Conservation (phyloP, 1,140 invertebrate species). For the Ericerus pela region DNA sequence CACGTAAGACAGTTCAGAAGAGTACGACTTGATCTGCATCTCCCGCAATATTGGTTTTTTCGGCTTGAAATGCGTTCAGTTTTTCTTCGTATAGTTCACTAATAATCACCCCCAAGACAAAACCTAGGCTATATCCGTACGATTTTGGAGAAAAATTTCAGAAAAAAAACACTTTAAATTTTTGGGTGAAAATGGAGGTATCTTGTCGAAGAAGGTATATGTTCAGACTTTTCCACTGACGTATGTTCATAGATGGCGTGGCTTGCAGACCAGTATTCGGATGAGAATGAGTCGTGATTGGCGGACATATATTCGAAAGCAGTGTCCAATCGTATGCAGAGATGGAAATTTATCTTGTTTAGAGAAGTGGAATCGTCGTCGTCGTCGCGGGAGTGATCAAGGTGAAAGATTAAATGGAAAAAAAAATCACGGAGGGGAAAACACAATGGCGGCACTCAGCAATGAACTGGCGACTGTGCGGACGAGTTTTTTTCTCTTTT, state of each 20-base stretch:
- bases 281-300: neutral
- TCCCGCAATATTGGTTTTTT: no score
- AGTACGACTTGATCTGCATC: no score
- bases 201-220: neutral
- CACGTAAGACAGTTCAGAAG: no score
- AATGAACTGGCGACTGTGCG: neutral
- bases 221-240: neutral
- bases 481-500: no score
- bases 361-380: constrained; percentile 4
- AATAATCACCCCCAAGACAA: no score
- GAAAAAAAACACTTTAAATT: no score
- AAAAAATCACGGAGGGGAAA: constrained; percentile 5
- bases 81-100: no score
- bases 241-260: no score
- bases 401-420: constrained; percentile 12
- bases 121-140: no score
- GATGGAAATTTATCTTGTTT: neutral
- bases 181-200: no score
- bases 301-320: neutral
- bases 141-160: no score
- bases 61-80: no score
- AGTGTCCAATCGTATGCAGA: constrained; percentile 6
- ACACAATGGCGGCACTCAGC: neutral
- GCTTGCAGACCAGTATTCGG: neutral
- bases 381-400: constrained; percentile 1